These are phyloP conservation scores for Junonia oenone DNA, from an alignment of 2,888 invertebrate genomes.

Conservation along the genomic window DNA sequence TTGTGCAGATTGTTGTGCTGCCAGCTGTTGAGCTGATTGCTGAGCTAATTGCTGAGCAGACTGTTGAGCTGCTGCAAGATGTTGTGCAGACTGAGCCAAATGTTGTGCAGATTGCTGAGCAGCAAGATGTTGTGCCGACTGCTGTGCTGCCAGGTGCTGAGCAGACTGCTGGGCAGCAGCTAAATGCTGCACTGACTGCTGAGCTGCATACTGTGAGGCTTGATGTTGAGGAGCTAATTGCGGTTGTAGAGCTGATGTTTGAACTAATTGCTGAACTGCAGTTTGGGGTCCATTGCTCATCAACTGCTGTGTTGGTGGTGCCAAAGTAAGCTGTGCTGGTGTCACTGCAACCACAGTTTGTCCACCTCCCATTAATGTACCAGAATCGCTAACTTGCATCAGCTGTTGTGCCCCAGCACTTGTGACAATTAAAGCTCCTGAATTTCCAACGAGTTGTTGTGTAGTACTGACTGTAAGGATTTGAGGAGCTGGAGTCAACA, in stretches of 20 bases:
- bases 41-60: conserved; percentile 55
- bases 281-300: conserved; percentile 63
- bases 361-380: conserved; percentile 69
- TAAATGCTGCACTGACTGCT: conserved; percentile 62
- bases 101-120: conserved; percentile 55
- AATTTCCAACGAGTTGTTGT: conserved; percentile 69
- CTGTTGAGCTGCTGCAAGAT: conserved; percentile 49
- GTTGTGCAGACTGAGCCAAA: conserved; percentile 53
- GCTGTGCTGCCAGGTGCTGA: conserved; percentile 50
- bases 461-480: conserved; percentile 71
- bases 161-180: conserved; percentile 50
- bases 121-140: conserved; percentile 53
- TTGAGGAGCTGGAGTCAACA: conserved; percentile 70
- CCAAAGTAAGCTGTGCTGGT: conserved; percentile 67
- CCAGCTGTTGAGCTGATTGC: conserved; percentile 61
- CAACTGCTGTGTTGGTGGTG: conserved; percentile 60
- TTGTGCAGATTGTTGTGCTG: conserved; percentile 64
- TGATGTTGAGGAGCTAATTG: conserved; percentile 64
- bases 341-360: conserved; percentile 71
- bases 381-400: conserved; percentile 76
- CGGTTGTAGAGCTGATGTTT: conserved; percentile 59
- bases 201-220: conserved; percentile 57
- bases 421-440: conserved; percentile 69
- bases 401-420: conserved; percentile 73
- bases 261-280: conserved; percentile 67